Conservation (phyloP, 2,888 invertebrate genomes). For the Nymphalis c-album region DNA sequence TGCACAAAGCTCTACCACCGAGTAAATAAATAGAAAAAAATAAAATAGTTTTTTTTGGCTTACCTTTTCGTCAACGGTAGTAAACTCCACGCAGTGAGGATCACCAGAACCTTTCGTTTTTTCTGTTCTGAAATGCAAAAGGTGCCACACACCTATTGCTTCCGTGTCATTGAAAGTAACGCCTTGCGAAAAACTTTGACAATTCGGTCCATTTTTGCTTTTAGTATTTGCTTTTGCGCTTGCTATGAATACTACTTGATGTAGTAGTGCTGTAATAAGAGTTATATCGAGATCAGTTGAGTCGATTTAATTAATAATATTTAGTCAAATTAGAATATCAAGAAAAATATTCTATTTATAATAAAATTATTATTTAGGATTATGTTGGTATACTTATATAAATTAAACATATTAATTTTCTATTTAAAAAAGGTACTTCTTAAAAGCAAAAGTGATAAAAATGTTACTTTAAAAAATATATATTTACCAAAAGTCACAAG, state of each 20-base stretch:
- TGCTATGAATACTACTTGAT: conserved; percentile 35
- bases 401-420: too few relatives aligned
- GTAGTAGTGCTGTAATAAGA: conserved; percentile 37
- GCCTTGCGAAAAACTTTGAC: conserved; percentile 63
- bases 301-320: too few relatives aligned
- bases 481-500: conserved; percentile 56
- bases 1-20: too few relatives aligned
- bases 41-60: background rate
- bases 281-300: background rate
- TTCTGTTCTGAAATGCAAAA: conserved; percentile 58
- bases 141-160: conserved; percentile 65
- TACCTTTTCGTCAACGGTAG: conserved; percentile 56
- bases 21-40: too few relatives aligned
- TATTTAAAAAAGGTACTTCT: too few relatives aligned
- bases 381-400: too few relatives aligned
- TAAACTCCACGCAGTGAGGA: conserved; percentile 61
- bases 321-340: too few relatives aligned
- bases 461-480: conserved; percentile 14
- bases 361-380: too few relatives aligned
- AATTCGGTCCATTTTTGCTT: conserved; percentile 47
- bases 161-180: conserved; percentile 60
- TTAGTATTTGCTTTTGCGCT: conserved; percentile 46
- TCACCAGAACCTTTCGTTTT: conserved; percentile 56
- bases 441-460: background rate
- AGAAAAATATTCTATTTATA: too few relatives aligned